Evolutionary conservation across 2,888 invertebrate species (phyloP).

Genomic region (Coleophora deauratella): DNA sequence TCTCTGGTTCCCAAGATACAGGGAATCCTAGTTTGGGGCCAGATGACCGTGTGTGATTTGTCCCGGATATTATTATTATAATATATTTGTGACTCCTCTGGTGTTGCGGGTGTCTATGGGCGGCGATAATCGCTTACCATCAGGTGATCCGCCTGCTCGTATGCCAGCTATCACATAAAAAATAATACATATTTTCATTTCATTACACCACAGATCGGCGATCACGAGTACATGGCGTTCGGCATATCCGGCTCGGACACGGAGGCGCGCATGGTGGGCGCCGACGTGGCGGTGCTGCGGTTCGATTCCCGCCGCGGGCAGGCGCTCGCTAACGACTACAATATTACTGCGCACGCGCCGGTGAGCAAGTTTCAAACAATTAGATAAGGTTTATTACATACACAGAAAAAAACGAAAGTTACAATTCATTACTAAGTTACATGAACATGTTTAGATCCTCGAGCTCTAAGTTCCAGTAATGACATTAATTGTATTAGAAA

Average conservation of each 20-base stretch:
- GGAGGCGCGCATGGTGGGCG: conserved; percentile 86
- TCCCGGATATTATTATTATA: no score
- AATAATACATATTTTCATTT: no score
- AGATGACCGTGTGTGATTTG: no score
- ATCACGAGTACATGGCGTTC: conserved; percentile 90
- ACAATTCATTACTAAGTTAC: background rate
- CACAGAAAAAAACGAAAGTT: background rate
- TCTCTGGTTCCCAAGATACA: no score
- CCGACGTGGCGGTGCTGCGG: conserved; percentile 87
- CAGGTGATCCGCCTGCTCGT: no score
- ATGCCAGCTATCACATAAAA: no score
- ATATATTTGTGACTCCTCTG: no score
- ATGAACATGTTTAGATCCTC: background rate
- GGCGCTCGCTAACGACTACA: conserved; percentile 87
- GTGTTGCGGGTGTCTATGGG: no score
- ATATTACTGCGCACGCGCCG: conserved; percentile 86
- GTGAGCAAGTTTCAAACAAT: conserved; percentile 70
- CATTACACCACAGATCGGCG: conserved; percentile 33
- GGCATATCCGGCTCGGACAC: conserved; percentile 85
- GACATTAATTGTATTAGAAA: background rate
- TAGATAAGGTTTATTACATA: background rate
- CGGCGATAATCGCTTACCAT: no score
- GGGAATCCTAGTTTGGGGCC: no score
- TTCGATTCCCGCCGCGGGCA: conserved; percentile 76
- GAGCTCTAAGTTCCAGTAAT: background rate